Evolutionary conservation across 2,113 vertebrate species (phyloP), one percentile per base, ranked within the genome.

Genomic region (Chlamydotis undulata): DNA sequence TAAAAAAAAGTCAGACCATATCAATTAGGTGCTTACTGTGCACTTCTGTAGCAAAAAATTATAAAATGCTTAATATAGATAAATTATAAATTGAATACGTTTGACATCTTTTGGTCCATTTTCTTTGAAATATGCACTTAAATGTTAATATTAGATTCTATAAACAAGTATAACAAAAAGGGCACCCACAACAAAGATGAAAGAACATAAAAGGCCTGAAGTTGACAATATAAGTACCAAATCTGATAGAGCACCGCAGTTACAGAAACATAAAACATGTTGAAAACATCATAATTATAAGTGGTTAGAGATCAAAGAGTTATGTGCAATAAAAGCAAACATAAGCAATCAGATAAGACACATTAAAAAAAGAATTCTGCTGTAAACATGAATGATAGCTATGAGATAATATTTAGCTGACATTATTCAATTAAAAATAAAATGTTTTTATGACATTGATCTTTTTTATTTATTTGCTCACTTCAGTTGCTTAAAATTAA

Each of bases 261-360:
- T 97, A 93, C 12, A 91, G 68, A 95, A 96, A 93, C 82, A 97
- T 96, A 96, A 97, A 97, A 89, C 79, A 87, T 94, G 92, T 88
- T 96, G 94, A 96, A 96, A 97, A 96, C 89, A 90, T 96, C 68
- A 49, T 93, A 97, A 97, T 96, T 96, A 95, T 94, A 95, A 82
- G 73, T 97, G 82, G 79, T 96, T 96, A 95, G 73, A 96, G 92
- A 97, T 96, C 92, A 97, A 97, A 97, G 95, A 86, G 81, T 61
- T 68, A 68, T 31, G 49, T 84, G 90, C 70, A 94, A 92, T 93
- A 95, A 97, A 96, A 95, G 65, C 69, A 95, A 95, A 83, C 60
- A 63, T 93, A 95, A 96, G 68, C 83, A 95, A 90, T 94, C 80
- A 69, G 83, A 92, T 81, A 91, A 96, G 81, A 86, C 50, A 92